phyloP scores from a whole-genome alignment of 2,113 vertebrate species.

The Arvicanthis niloticus region DNA sequence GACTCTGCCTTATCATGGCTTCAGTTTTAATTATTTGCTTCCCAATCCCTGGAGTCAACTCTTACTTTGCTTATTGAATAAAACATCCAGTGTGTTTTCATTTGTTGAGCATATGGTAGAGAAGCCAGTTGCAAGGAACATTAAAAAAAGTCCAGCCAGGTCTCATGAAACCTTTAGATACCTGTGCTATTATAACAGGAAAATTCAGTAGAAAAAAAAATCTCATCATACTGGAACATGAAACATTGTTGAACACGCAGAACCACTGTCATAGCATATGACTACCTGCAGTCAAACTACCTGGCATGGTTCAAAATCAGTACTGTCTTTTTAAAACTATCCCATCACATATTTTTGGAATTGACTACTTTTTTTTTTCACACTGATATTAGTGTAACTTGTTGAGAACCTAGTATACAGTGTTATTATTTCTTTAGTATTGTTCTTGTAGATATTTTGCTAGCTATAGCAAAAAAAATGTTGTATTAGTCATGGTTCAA shows the following conservation, averaged over 20 bases:
- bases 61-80: slow-evolving; percentile 39
- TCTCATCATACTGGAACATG: not conserved
- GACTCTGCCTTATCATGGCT: slow-evolving; percentile 47
- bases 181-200: not conserved
- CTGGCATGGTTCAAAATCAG: not conserved
- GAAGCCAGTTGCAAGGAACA: not conserved
- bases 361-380: not conserved
- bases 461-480: not conserved
- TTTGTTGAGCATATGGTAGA: not conserved
- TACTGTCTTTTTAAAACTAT: not conserved
- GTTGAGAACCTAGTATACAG: not conserved
- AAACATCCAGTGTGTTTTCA: slow-evolving; percentile 35
- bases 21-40: slow-evolving; percentile 63
- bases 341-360: not conserved
- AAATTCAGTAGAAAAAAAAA: not conserved
- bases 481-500: not conserved
- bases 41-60: slow-evolving; percentile 27
- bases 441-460: not conserved
- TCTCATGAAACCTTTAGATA: not conserved
- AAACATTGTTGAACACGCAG: not conserved
- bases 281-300: not conserved
- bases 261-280: not conserved
- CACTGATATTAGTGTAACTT: not conserved
- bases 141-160: not conserved
- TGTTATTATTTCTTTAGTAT: slow-evolving; percentile 18